Conservation (phyloP, 2,888 invertebrate genomes). For the Drosophila suboccidentalis region DNA sequence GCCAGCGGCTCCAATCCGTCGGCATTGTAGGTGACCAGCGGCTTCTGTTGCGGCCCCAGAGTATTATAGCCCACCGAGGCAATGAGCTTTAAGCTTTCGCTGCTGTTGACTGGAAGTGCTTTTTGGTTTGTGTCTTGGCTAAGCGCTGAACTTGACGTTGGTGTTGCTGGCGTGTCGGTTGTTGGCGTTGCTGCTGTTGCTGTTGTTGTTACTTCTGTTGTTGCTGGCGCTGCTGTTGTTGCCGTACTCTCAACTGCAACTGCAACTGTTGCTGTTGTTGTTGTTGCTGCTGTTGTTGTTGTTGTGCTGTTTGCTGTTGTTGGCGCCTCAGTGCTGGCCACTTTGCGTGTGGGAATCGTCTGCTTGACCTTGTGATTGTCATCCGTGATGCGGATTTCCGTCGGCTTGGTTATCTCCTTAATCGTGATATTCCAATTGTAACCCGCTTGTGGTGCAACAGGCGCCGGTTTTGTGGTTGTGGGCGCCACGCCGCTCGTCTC, state of each 20-base stretch:
- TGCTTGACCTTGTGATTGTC: slow-evolving; percentile 76
- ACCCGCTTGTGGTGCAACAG: slow-evolving; percentile 44
- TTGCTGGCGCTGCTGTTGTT: slow-evolving; percentile 24
- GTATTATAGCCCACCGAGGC: slow-evolving; percentile 78
- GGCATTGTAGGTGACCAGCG: slow-evolving; percentile 56
- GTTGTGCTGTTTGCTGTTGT: slow-evolving; percentile 21
- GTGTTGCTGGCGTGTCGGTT: slow-evolving; percentile 34
- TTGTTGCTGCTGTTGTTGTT: slow-evolving; percentile 27
- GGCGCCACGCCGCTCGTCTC: slow-evolving; percentile 43
- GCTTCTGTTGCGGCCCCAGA: slow-evolving; percentile 39
- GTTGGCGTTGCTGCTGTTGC: slow-evolving; percentile 24
- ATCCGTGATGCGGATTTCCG: slow-evolving; percentile 85
- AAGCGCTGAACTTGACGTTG: slow-evolving; percentile 31
- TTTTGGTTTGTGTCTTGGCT: slow-evolving; percentile 70
- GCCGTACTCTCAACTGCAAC: slow-evolving; percentile 31
- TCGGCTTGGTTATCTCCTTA: slow-evolving; percentile 85
- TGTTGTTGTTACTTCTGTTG: slow-evolving; percentile 32
- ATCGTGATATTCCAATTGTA: slow-evolving; percentile 84
- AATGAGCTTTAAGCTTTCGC: slow-evolving; percentile 80
- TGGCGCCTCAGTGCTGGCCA: slow-evolving; percentile 55
- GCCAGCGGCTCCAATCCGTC: slow-evolving; percentile 65
- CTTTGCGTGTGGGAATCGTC: slow-evolving; percentile 76
- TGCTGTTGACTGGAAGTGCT: slow-evolving; percentile 61
- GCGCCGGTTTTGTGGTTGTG: slow-evolving; percentile 48
- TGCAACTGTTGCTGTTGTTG: slow-evolving; percentile 22